A percentile compares a stretch with the other conserved stretches of the same genome.
Conservation (phyloP, 2,888 invertebrate genomes). For the Selenia dentaria region DNA sequence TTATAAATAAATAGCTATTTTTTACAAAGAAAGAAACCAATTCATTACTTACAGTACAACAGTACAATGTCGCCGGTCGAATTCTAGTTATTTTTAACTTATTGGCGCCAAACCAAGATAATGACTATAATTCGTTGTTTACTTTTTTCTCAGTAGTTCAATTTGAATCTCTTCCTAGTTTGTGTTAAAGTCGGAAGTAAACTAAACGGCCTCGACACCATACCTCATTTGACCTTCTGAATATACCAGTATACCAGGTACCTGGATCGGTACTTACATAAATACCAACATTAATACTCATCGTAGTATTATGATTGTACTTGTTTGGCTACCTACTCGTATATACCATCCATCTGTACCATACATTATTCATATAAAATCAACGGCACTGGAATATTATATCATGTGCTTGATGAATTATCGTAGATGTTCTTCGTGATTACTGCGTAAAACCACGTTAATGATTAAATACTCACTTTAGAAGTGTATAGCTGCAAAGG, state of each 20-base stretch:
- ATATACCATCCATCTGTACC: too few relatives aligned
- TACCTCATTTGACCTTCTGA: conserved; percentile 20
- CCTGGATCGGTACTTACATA: conserved; percentile 5
- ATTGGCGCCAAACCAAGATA: background rate
- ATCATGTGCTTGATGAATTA: too few relatives aligned
- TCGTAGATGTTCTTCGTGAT: too few relatives aligned
- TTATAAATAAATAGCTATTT: too few relatives aligned
- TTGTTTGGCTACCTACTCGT: background rate
- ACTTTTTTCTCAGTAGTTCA: background rate
- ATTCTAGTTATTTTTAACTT: background rate
- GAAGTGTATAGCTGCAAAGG: too few relatives aligned
- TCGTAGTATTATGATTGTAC: background rate
- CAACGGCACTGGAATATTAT: too few relatives aligned
- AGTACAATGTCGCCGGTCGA: too few relatives aligned
- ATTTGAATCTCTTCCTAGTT: conserved; percentile 8
- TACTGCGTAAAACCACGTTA: too few relatives aligned
- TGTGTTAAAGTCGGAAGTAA: conserved; percentile 38
- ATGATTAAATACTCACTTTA: too few relatives aligned
- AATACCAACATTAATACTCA: conserved; percentile 2
- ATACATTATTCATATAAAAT: too few relatives aligned
- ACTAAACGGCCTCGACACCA: conserved; percentile 40
- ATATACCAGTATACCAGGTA: conserved; percentile 9
- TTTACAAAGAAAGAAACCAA: too few relatives aligned
- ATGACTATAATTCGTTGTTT: background rate
- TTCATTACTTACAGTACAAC: too few relatives aligned